These are phyloP conservation scores for Planiliza haematocheilus DNA, from an alignment of 2,113 vertebrate species.

Conservation along the genomic window DNA sequence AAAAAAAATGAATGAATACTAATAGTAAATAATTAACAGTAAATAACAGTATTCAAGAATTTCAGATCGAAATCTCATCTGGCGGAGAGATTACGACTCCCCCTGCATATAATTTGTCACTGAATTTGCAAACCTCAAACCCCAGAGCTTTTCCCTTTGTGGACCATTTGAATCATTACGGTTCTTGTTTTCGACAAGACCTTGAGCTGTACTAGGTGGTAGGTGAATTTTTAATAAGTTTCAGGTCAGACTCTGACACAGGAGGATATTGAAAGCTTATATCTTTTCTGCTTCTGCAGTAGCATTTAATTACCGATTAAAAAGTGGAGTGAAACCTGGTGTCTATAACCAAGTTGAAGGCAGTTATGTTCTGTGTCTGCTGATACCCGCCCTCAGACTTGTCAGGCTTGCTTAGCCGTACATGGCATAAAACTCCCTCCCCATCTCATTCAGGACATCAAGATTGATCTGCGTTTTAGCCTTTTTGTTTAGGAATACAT, in stretches of 20 bases:
- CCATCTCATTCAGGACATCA: constrained; percentile 13
- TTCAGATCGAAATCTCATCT: background rate
- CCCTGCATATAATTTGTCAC: background rate
- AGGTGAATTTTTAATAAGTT: constrained; percentile 4
- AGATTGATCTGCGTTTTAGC: constrained; percentile 2
- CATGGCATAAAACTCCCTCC: constrained; percentile 6
- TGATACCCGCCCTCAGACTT: constrained; percentile 13
- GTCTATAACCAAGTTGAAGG: constrained; percentile 8
- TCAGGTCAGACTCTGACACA: background rate
- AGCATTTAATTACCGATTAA: constrained; percentile 18
- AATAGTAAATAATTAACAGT: too few species aligned
- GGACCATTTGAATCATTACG: background rate
- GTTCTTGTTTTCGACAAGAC: background rate
- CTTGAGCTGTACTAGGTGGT: background rate
- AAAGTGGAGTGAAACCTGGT: background rate
- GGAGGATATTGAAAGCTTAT: background rate
- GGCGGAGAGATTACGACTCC: background rate
- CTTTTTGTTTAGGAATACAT: too few species aligned
- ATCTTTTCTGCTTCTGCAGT: constrained; percentile 1
- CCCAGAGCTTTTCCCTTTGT: background rate
- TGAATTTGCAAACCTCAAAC: constrained; percentile 1
- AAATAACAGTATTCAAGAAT: too few species aligned
- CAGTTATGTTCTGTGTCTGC: constrained; percentile 8
- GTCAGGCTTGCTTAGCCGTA: constrained; percentile 5
- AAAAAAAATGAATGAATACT: too few species aligned